A percentile compares a stretch with the other conserved stretches of the same genome.
These are phyloP conservation scores for Palloptera scutellata DNA, from an alignment of 2,888 invertebrate species.

Conservation along the genomic window DNA sequence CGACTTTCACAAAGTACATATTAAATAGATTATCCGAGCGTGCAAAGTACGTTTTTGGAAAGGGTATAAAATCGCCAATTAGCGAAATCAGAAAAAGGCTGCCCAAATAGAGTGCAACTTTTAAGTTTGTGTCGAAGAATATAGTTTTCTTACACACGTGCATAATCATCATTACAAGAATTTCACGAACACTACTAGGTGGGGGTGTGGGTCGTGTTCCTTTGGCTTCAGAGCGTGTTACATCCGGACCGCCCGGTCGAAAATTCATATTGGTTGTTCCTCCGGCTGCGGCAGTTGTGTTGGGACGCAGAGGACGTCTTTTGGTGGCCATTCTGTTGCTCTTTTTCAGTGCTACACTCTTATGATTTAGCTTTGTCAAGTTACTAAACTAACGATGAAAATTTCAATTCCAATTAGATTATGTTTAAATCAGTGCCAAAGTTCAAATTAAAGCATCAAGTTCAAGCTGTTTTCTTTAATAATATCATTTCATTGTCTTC, in stretches of 20 bases:
- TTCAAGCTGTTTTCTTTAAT: neutral
- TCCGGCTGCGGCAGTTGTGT: conserved; percentile 35
- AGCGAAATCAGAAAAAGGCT: conserved; percentile 85
- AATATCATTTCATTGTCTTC: no score
- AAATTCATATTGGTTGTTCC: conserved; percentile 67
- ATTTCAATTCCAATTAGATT: neutral
- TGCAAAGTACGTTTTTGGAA: conserved; percentile 89
- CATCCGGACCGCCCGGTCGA: conserved; percentile 67
- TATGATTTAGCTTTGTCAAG: neutral
- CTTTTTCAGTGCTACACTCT: neutral
- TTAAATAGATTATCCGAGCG: conserved; percentile 92
- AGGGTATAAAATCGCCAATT: conserved; percentile 80
- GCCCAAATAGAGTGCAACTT: conserved; percentile 85
- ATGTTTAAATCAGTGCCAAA: conserved; percentile 34
- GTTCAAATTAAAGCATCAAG: conserved; percentile 32
- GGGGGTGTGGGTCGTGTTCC: conserved; percentile 84
- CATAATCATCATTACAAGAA: conserved; percentile 82
- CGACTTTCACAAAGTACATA: conserved; percentile 92
- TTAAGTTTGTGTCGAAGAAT: conserved; percentile 84
- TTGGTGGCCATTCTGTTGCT: conserved; percentile 61
- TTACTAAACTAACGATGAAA: conserved; percentile 15
- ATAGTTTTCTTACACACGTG: conserved; percentile 88
- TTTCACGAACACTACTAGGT: conserved; percentile 82
- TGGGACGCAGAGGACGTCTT: conserved; percentile 61
- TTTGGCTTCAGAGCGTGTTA: conserved; percentile 66